Conservation (phyloP, 2,888 invertebrate genomes). For the Drosophila setosimentum region DNA sequence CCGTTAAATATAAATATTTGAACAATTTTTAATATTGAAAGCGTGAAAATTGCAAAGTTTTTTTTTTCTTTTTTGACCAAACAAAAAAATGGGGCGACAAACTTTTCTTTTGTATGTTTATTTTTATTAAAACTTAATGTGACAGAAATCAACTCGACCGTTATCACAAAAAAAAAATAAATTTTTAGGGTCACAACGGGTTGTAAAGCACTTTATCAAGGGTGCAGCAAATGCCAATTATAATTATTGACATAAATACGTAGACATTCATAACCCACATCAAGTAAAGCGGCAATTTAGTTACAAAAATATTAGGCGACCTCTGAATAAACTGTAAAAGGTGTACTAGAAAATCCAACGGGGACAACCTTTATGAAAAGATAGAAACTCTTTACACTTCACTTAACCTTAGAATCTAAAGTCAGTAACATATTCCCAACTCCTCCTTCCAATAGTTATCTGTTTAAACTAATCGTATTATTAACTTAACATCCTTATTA, state of each 20-base stretch:
- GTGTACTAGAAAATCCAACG: background rate
- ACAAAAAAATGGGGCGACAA: conserved; percentile 1
- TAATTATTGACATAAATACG: conserved; percentile 62
- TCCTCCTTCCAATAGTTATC: background rate
- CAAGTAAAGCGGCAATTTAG: conserved; percentile 41
- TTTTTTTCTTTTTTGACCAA: conserved; percentile 17
- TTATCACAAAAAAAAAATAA: conserved; percentile 50
- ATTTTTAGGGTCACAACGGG: conserved; percentile 43
- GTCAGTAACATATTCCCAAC: background rate
- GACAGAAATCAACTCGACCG: conserved; percentile 63
- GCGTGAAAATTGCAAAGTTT: conserved; percentile 38
- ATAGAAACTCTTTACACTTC: background rate
- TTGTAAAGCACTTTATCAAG: conserved; percentile 24
- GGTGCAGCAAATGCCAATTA: conserved; percentile 66
- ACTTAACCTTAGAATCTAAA: background rate
- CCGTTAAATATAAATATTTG: conserved; percentile 1
- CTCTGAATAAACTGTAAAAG: background rate
- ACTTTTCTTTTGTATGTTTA: conserved; percentile 18
- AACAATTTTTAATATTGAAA: conserved; percentile 44
- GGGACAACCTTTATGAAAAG: background rate
- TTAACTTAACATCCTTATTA: background rate
- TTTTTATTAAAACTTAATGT: conserved; percentile 46
- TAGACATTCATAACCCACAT: conserved; percentile 49
- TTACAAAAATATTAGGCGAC: background rate
- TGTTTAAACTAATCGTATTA: background rate